These are phyloP conservation scores for Podiceps cristatus DNA, from an alignment of 2,113 vertebrate species.

Conservation along the genomic window DNA sequence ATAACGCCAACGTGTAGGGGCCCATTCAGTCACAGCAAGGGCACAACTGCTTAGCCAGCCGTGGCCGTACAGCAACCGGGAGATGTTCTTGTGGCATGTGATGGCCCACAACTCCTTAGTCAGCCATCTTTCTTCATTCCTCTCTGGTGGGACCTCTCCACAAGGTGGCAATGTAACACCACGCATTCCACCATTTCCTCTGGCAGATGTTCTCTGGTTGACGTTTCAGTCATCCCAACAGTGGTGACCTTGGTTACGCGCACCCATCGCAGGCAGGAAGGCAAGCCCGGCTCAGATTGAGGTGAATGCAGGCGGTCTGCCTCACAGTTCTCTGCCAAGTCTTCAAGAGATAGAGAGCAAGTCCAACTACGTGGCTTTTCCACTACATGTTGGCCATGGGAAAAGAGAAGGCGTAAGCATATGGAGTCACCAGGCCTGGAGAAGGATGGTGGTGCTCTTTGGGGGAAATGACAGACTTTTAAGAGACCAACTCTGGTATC, in stretches of 20 bases:
- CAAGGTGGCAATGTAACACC: constrained; percentile 75
- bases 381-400: not conserved
- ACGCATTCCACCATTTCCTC: constrained; percentile 4
- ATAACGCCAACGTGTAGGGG: not conserved
- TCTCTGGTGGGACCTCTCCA: constrained; percentile 59
- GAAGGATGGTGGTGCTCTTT: not conserved
- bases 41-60: not conserved
- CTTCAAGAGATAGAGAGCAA: not conserved
- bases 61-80: not conserved
- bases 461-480: not conserved
- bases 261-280: not conserved
- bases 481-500: not conserved
- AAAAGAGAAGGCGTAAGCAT: not conserved
- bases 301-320: not conserved
- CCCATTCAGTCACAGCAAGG: not conserved
- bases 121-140: constrained; percentile 31
- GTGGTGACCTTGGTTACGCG: not conserved
- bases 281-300: not conserved
- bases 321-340: not conserved
- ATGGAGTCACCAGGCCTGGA: not conserved
- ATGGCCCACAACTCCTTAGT: not conserved
- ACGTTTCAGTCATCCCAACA: not conserved
- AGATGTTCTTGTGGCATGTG: accelerated
- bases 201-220: not conserved
- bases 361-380: not conserved